Evolutionary conservation across 2,797 vertebrate genomes (phyloP), one percentile per base, ranked within the genome.

Genomic region (Sebastolobus altivelis): DNA sequence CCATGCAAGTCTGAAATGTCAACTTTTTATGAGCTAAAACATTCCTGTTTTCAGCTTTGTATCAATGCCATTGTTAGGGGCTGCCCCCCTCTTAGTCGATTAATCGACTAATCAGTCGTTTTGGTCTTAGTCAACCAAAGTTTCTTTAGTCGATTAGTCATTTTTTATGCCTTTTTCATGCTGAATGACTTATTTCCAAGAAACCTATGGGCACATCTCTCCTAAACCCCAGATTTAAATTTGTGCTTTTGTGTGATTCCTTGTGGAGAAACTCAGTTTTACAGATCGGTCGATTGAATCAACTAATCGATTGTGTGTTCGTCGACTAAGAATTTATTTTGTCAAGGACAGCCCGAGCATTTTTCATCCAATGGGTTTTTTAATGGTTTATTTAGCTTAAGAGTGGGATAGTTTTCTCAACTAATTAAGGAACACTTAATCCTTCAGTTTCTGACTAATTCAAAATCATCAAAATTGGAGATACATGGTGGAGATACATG

Each of bases 111-210:
- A 20, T 20, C 43, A 18, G 16, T 49, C 16, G 43, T 49, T 20
- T 49, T 49, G 43, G 43, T 49, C 16, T 49, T 20, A 20, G 43
- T 49, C 43, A 1, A 49, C 1, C 20, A 20, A 49, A 10, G 10
- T 54, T 54, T 54, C 10, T 54, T 54, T 0, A 0, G n/a, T 52
- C 2, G 4, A 52, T 52, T 22, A 0, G 0, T 54, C 1, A 52
- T 54, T 54, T n/a, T 54, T 22, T 54, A 22, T 22, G 52, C 9
- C 22, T 54, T 54, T 52, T 52, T 52, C 46, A 52, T 52, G 4
- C 46, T 49, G 46, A 52, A 52, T 52, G 18, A 49, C 18, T 49
- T 20, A 49, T 20, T 49, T 49, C 43, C 6, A 18, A 46, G 43
- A 46, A 18, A 20, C 46, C 9, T 49, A 4, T 49, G 18, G 20